phyloP scores from a whole-genome alignment of 1,140 invertebrate species.

The Paraescarpia echinospica region DNA sequence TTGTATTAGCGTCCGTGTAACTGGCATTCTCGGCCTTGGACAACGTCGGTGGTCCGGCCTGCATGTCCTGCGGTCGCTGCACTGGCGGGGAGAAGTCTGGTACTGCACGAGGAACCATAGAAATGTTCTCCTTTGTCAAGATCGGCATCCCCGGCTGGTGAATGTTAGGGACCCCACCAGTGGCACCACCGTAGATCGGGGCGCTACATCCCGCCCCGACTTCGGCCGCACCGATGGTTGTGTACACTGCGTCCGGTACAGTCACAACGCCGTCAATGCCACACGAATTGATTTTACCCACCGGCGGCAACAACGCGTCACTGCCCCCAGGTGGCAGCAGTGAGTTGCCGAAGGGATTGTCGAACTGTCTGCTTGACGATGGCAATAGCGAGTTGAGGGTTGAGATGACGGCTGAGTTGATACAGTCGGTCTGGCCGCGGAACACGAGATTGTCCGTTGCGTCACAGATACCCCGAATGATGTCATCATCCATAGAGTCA shows the following conservation, averaged over 20 bases:
- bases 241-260: neutral
- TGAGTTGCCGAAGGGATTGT: neutral
- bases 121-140: neutral
- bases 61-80: neutral
- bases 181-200: neutral
- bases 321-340: neutral
- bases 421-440: neutral
- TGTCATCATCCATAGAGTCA: neutral
- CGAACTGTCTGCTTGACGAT: neutral
- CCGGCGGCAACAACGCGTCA: neutral
- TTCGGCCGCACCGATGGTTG: neutral
- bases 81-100: neutral
- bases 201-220: neutral
- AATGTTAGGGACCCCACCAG: neutral
- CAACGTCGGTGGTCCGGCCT: neutral
- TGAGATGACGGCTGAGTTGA: neutral
- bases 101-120: neutral
- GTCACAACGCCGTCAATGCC: neutral
- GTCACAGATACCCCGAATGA: neutral
- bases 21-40: slow-evolving; percentile 1
- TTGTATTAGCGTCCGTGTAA: neutral
- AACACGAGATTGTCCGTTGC: neutral
- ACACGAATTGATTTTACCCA: neutral
- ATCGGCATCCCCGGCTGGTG: neutral
- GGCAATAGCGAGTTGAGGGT: neutral